Evolutionary conservation across 2,797 vertebrate genomes (phyloP).

Genomic region (Halcyon leucocephala): DNA sequence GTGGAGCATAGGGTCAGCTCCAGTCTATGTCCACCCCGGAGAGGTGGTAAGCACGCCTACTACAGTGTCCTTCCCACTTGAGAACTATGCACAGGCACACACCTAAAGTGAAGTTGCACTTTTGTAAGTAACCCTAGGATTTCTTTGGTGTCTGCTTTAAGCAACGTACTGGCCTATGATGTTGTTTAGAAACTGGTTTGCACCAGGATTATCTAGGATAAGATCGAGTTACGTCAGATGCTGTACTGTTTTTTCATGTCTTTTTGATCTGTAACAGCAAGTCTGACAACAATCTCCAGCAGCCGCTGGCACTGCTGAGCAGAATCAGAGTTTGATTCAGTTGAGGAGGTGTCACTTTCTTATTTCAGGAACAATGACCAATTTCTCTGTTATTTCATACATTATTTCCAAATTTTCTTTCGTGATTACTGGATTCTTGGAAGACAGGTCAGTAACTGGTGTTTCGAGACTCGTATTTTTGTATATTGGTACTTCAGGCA

Average conservation of each 20-base stretch:
- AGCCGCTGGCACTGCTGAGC: not conserved
- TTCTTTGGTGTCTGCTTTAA: not conserved
- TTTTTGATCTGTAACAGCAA: not conserved
- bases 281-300: not conserved
- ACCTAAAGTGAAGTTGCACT: not conserved
- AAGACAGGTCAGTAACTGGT: not conserved
- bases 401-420: not conserved
- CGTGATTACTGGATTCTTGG: not conserved
- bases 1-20: not conserved
- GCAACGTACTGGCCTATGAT: fast-evolving
- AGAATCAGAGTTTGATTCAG: not conserved
- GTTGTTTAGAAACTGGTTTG: not conserved
- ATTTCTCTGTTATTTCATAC: not conserved
- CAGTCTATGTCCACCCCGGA: not conserved
- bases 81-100: not conserved
- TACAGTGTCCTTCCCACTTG: not conserved
- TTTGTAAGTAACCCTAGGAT: not conserved
- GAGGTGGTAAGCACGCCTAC: not conserved
- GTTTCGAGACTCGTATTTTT: not conserved
- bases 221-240: not conserved
- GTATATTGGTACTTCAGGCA: not conserved
- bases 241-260: not conserved
- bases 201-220: not conserved
- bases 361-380: not conserved
- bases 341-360: not conserved